Base-by-base conservation (phyloP, 2,888 invertebrate species). In the Ormyrus nitidulus region DNA sequence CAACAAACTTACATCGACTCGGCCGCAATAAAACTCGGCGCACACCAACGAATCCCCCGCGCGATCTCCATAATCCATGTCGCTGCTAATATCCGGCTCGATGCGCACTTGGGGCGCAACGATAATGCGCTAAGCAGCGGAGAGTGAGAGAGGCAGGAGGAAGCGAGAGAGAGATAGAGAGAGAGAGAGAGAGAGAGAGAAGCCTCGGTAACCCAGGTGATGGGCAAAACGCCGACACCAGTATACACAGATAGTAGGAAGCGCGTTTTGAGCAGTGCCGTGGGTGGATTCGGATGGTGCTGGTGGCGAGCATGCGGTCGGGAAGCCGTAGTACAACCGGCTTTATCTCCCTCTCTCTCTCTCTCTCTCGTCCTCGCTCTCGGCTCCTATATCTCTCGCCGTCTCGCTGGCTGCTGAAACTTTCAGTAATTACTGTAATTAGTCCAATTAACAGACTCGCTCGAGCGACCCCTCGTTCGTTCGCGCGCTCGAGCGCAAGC, bases 391-490 rank as follows among this genome's bases (percentile, higher is more conserved):
- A 44, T 56, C 53, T 54, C n/a, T 2, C 11, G 34, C 13, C 62
- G 64, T 74, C 58, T 68, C 75, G 44, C 68, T 66, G 9, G 82
- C 85, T 85, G 87, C 87, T 89, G 88, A 89, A 90, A 90, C 89
- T 90, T 90, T 90, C 89, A 88, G 90, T 90, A 90, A 90, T 90
- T 90, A 90, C 90, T 85, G 89, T 90, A 90, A 90, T 90, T 90
- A 90, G 90, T 90, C 89, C 90, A 90, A 90, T 90, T 90, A 90
- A 90, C 90, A 88, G 88, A 89, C 89, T 89, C 89, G 89, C 88
- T 89, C 86, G 87, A 87, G 87, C 87, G 86, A 85, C 85, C 86
- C 87, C 85, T 86, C 82, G 84, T 84, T 86, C 84, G 64, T 56
- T 11, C 77, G 48, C 51, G 48, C 71, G 48, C 71, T 58, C 61